These are phyloP conservation scores for Onychostoma macrolepis DNA, from an alignment of 2,113 vertebrate genomes.

Conservation along the genomic window DNA sequence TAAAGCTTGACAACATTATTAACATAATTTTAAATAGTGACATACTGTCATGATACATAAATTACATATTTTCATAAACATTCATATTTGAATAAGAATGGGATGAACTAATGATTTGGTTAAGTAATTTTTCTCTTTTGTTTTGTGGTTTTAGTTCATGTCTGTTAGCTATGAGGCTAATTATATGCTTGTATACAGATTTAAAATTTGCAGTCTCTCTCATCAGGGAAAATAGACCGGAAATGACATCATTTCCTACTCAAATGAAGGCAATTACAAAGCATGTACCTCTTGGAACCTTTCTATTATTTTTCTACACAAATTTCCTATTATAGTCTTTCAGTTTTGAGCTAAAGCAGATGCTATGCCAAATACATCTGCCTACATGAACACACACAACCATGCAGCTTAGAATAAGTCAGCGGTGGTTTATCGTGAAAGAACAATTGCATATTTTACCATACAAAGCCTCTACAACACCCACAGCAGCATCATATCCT, in stretches of 20 bases:
- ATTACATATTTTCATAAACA: background rate
- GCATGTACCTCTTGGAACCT: background rate
- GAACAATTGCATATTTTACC: background rate
- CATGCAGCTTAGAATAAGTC: background rate
- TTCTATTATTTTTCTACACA: background rate
- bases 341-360: background rate
- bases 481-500: slow-evolving; percentile 28
- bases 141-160: background rate
- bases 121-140: background rate
- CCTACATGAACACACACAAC: background rate
- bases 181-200: background rate
- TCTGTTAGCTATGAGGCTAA: background rate
- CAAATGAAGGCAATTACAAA: background rate
- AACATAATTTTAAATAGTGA: too few species aligned
- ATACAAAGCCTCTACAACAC: slow-evolving; percentile 13
- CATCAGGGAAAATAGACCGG: background rate
- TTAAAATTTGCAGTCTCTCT: background rate
- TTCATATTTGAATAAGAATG: background rate
- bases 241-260: background rate
- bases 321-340: background rate
- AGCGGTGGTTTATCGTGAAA: background rate
- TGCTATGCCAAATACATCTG: background rate
- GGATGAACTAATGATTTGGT: background rate
- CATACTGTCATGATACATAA: too few species aligned
- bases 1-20: too few species aligned